A percentile compares a stretch with the other conserved stretches of the same genome.
Evolutionary conservation across 2,113 vertebrate species (phyloP).

Genomic region (Chascanopsetta lugubris): DNA sequence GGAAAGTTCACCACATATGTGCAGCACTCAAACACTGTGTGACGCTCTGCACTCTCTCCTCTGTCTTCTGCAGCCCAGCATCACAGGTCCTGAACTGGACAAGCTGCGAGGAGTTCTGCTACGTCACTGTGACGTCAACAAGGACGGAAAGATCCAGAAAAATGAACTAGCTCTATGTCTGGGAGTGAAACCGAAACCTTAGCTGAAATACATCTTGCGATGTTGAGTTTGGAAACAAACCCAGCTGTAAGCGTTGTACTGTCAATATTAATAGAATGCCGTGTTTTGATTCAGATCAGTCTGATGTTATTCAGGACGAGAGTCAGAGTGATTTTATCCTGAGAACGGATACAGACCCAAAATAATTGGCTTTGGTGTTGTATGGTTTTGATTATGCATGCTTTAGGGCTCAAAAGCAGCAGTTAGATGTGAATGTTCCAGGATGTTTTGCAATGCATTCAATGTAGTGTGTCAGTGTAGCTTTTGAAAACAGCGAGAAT

Average conservation of each 20-base stretch:
- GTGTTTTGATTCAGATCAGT: slow-evolving; percentile 14
- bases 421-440: slow-evolving; percentile 18
- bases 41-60: neutral
- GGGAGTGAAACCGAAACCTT: slow-evolving; percentile 84
- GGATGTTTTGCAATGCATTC: neutral
- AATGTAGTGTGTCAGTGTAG: neutral
- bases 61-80: slow-evolving; percentile 86
- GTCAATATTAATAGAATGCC: neutral
- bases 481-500: slow-evolving; percentile 14
- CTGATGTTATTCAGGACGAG: slow-evolving; percentile 8
- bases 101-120: slow-evolving; percentile 89
- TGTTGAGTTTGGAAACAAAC: neutral
- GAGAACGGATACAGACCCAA: neutral
- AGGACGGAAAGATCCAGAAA: slow-evolving; percentile 96
- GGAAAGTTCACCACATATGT: neutral
- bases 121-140: slow-evolving; percentile 92
- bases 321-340: slow-evolving; percentile 5
- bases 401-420: neutral
- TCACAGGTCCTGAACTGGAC: slow-evolving; percentile 89
- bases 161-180: slow-evolving; percentile 93
- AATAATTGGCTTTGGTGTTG: neutral
- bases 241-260: neutral
- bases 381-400: slow-evolving; percentile 31
- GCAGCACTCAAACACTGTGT: accelerated
- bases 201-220: neutral